Evolutionary conservation across 2,113 vertebrate species (phyloP).

Genomic region (Odontesthes bonariensis): DNA sequence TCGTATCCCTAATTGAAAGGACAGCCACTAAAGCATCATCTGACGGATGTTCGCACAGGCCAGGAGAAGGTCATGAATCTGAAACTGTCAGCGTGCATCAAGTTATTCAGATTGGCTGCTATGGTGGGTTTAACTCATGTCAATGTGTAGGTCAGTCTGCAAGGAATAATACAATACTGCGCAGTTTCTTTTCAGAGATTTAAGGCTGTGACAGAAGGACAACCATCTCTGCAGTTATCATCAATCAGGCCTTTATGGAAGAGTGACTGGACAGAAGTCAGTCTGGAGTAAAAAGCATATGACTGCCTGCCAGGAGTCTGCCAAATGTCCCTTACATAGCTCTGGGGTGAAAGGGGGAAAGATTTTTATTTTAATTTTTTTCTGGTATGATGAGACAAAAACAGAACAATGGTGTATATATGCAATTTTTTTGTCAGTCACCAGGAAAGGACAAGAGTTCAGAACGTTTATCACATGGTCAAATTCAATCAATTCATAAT

Average conservation of each 20-base stretch:
- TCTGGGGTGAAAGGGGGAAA: constrained; percentile 25
- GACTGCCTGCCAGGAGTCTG: constrained; percentile 54
- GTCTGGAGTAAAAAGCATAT: constrained; percentile 57
- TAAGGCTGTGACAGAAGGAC: constrained; percentile 52
- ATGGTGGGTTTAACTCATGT: not conserved
- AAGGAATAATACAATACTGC: constrained; percentile 43
- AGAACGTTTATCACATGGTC: constrained; percentile 12
- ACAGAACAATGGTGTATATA: not conserved
- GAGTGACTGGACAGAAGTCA: constrained; percentile 60
- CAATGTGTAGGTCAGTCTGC: not conserved
- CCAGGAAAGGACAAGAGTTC: constrained; percentile 11
- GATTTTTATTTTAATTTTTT: constrained; percentile 27
- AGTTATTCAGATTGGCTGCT: not conserved
- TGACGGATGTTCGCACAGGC: not conserved
- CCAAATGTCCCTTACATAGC: constrained; percentile 51
- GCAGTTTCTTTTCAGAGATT: constrained; percentile 42
- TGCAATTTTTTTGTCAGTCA: constrained; percentile 5
- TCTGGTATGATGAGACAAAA: constrained; percentile 56
- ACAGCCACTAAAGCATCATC: not conserved
- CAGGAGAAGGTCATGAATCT: constrained; percentile 6
- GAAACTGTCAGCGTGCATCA: not conserved
- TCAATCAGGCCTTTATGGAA: constrained; percentile 68
- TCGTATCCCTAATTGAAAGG: constrained; percentile 10
- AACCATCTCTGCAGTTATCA: constrained; percentile 61
- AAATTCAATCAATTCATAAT: not conserved